phyloP scores from a whole-genome alignment of 2,797 vertebrate genomes.

The Microctenopoma stevenorrisi region DNA sequence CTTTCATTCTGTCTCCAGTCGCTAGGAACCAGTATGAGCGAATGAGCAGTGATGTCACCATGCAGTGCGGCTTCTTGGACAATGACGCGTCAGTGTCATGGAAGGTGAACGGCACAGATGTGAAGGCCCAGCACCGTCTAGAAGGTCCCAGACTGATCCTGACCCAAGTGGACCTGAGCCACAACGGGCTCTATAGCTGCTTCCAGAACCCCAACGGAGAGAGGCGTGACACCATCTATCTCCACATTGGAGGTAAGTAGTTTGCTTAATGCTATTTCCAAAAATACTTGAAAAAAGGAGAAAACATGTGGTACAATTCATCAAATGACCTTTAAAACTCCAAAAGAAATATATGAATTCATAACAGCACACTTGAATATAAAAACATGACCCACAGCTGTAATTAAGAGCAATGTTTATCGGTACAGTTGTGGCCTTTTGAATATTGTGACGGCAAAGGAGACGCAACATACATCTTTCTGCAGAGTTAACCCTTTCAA shows the following conservation, averaged over 20 bases:
- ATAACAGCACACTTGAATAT: slow-evolving; percentile 13
- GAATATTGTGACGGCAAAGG: neutral
- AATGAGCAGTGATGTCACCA: slow-evolving; percentile 90
- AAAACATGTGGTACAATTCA: neutral
- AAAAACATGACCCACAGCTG: neutral
- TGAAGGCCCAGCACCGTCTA: slow-evolving; percentile 84
- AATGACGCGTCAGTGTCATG: slow-evolving; percentile 90
- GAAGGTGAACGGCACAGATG: slow-evolving; percentile 94
- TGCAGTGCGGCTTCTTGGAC: slow-evolving; percentile 92
- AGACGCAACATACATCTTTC: neutral
- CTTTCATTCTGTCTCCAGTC: slow-evolving; percentile 72
- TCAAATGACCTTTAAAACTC: slow-evolving; percentile 25
- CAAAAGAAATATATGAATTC: slow-evolving; percentile 10
- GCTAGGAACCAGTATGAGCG: slow-evolving; percentile 89
- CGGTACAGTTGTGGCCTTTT: neutral
- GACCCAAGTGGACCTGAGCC: slow-evolving; percentile 85
- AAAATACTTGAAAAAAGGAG: slow-evolving; percentile 5
- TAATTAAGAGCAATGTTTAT: neutral
- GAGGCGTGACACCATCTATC: slow-evolving; percentile 89
- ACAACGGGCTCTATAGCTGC: slow-evolving; percentile 94
- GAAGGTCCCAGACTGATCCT: slow-evolving; percentile 88
- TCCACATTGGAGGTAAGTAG: slow-evolving; percentile 93
- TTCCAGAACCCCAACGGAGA: slow-evolving; percentile 94
- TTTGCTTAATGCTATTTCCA: slow-evolving; percentile 9
- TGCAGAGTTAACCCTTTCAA: too few species aligned